Evolutionary conservation across 2,797 vertebrate genomes (phyloP).

Genomic region (Malurus leucopterus): DNA sequence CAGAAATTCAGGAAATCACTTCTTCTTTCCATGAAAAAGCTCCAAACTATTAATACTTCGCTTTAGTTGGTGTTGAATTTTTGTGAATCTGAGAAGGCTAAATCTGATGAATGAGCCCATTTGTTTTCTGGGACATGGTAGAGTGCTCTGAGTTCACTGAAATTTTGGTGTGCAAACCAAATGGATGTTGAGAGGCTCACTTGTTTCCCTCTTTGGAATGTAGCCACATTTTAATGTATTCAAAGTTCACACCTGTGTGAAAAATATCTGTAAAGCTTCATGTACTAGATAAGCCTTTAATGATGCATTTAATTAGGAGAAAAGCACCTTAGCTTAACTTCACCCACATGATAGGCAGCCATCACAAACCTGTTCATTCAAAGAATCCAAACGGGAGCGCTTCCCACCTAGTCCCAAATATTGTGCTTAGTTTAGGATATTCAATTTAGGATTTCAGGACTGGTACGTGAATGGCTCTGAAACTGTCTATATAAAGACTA

Average conservation of each 20-base stretch:
- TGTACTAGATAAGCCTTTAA: neutral
- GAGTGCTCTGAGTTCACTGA: neutral
- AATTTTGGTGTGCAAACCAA: neutral
- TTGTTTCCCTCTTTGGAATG: neutral
- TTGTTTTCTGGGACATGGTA: neutral
- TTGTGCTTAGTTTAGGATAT: neutral
- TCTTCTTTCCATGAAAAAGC: neutral
- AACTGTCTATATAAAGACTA: neutral
- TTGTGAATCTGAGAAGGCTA: neutral
- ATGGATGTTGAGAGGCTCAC: neutral
- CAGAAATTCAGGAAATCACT: neutral
- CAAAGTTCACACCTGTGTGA: neutral
- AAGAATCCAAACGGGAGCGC: neutral
- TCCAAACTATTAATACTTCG: neutral
- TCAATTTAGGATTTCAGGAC: neutral
- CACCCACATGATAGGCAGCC: rapidly evolving
- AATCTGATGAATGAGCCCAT: neutral
- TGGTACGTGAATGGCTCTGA: neutral
- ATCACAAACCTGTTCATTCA: neutral
- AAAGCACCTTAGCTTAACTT: neutral
- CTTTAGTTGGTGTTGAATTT: neutral
- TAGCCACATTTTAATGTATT: neutral
- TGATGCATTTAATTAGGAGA: neutral
- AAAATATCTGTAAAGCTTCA: neutral
- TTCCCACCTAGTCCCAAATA: neutral